Evolutionary conservation across 2,113 vertebrate genomes (phyloP), one percentile per base, ranked within the genome.

Genomic region (Menura novaehollandiae): DNA sequence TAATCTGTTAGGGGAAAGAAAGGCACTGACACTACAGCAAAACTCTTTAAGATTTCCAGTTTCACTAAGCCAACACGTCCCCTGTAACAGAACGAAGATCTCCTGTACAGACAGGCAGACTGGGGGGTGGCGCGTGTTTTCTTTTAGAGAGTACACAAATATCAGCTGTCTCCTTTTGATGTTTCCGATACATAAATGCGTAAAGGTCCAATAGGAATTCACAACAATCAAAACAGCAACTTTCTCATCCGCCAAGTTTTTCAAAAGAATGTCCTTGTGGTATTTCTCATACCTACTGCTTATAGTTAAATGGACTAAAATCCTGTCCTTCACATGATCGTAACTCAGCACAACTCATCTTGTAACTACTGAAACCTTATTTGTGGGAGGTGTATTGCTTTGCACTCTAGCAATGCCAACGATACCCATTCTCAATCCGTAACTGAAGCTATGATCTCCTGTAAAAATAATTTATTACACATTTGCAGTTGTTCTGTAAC

Each of bases 351-450:
- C 75, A 96, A 93, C 71, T 96, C 95, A 95, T 95, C 86, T 64
- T 59, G 93, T 83, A 84, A 91, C 72, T 95, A 96, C 68, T 27
- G 88, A 96, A 97, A 96, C 73, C n/a, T 74, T 58, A 51, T 71
- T 67, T 88, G 90, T 67, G 75, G 91, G 47, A 96, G 76, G 79
- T 11, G 13, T 63, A 80, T 39, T 81, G 27, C 67, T 96, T 30
- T 56, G 95, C 90, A 83, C 56, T 94, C 92, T 88, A 96, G 92
- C 60, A 96, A 96, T 82, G 94, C 82, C 91, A 95, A n/a, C 2
- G 0, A 78, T 52, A 79, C 35, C 64, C 47, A 35, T 64, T 93
- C 90, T 95, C 82, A 68, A 93, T 60, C 85, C 0, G 7, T 77
- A 92, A 90, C 60, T 4, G 41, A 90, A 91, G 67, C 35, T 72